A percentile compares a stretch with the other conserved stretches of the same genome.
Evolutionary conservation across 2,888 invertebrate genomes (phyloP).

Genomic region (Chloroclystis v-ata): DNA sequence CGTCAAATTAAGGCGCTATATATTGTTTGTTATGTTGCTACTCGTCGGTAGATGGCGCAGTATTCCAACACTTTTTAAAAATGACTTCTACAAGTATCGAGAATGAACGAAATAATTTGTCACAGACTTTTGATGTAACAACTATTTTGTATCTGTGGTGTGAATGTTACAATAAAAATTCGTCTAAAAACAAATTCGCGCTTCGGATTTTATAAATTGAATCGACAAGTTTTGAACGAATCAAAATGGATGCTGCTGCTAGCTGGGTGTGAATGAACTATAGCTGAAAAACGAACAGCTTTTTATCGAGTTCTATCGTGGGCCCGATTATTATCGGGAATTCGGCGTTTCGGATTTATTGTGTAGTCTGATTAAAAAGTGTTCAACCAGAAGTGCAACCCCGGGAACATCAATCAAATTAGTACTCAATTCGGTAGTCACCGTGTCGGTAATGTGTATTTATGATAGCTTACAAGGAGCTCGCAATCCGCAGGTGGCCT

Average conservation of each 20-base stretch:
- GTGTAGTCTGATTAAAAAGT: constrained; percentile 55
- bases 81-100: neutral
- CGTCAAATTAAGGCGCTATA: too few species aligned
- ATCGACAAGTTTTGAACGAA: constrained; percentile 66
- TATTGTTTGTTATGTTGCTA: constrained; percentile 79
- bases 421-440: constrained; percentile 61
- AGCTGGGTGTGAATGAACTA: constrained; percentile 79
- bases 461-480: constrained; percentile 64
- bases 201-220: constrained; percentile 33
- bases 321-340: constrained; percentile 68
- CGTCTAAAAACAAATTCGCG: constrained; percentile 58
- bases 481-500: constrained; percentile 71
- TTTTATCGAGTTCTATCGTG: constrained; percentile 76
- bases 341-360: constrained; percentile 65
- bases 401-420: constrained; percentile 45
- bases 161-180: too few species aligned
- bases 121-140: too few species aligned
- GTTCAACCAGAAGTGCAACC: constrained; percentile 52
- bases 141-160: too few species aligned
- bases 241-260: constrained; percentile 79
- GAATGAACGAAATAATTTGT: too few species aligned
- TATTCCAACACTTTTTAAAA: neutral
- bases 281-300: constrained; percentile 76
- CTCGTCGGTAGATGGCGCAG: neutral
- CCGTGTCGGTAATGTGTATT: constrained; percentile 75